A percentile compares a stretch with the other conserved stretches of the same genome.
Evolutionary conservation across 2,113 vertebrate genomes (phyloP).

Genomic region (Myrmecophaga tridactyla): DNA sequence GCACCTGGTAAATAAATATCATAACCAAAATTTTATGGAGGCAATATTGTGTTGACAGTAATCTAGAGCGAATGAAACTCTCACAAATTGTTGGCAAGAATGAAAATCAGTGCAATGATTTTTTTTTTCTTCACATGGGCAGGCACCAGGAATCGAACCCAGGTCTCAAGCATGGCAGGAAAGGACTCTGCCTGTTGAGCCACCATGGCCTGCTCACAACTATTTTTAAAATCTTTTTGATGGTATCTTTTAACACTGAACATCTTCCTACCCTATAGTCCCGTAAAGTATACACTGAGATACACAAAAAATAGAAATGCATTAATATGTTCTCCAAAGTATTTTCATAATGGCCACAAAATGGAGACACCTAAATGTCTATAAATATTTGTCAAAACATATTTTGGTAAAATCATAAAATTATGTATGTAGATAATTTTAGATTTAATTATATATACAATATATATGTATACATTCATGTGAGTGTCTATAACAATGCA

Average conservation of each 20-base stretch:
- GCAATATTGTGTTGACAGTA: neutral
- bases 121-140: too few species aligned
- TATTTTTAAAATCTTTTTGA: too few species aligned
- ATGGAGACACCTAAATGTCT: neutral
- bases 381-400: neutral
- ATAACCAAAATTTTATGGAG: neutral
- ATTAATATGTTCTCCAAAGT: neutral
- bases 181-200: too few species aligned
- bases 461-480: neutral
- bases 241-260: neutral
- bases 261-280: neutral
- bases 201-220: too few species aligned
- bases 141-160: too few species aligned
- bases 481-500: neutral
- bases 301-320: neutral
- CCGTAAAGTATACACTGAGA: neutral
- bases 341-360: neutral
- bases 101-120: neutral
- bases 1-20: neutral
- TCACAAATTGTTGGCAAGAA: neutral
- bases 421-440: neutral
- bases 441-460: neutral
- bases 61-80: neutral
- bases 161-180: too few species aligned
- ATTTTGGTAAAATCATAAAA: neutral